Conservation (phyloP, 2,797 vertebrate genomes). For the Microhierax caerulescens region DNA sequence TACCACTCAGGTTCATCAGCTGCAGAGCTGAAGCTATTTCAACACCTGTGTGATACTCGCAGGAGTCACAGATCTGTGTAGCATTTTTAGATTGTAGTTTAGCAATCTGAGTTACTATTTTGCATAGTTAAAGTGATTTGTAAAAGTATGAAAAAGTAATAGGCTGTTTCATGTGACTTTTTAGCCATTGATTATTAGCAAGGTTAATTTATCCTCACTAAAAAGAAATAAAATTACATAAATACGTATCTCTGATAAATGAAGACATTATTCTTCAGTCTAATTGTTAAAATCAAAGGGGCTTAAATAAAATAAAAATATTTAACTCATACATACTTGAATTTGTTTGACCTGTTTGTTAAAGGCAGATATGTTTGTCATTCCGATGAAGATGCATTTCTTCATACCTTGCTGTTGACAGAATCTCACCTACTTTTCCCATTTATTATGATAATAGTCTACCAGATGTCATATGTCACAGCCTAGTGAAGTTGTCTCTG, state of each 20-base stretch:
- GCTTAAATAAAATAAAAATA: conserved; percentile 29
- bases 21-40: background rate
- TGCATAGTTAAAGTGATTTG: background rate
- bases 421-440: conserved; percentile 57
- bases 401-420: conserved; percentile 63
- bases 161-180: background rate
- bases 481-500: conserved; percentile 61
- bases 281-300: background rate
- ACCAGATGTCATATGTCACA: conserved; percentile 56
- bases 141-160: background rate
- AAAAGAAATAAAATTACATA: background rate
- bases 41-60: background rate
- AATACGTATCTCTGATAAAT: background rate
- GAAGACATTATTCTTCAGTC: background rate
- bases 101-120: background rate
- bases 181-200: background rate
- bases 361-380: conserved; percentile 64
- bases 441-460: conserved; percentile 74
- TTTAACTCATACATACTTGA: conserved; percentile 16
- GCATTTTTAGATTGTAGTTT: background rate
- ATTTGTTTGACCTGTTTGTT: conserved; percentile 65
- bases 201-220: background rate
- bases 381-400: conserved; percentile 66
- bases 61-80: background rate
- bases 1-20: background rate